Evolutionary conservation across 2,888 invertebrate genomes (phyloP).

Genomic region (Thalpophila matura): DNA sequence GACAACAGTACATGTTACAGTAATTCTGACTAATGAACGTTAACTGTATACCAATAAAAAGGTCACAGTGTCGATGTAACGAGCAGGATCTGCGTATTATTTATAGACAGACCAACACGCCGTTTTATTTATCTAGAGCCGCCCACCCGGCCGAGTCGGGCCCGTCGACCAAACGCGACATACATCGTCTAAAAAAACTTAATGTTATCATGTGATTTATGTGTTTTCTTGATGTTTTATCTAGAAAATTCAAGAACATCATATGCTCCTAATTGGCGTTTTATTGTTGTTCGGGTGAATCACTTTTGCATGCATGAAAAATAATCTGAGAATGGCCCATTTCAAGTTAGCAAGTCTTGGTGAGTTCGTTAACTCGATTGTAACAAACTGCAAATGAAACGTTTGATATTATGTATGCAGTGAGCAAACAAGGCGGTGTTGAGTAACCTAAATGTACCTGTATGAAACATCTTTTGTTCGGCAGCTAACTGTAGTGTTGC

Average conservation of each 20-base stretch:
- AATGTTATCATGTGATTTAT: constrained; percentile 68
- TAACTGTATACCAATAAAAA: constrained; percentile 77
- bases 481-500: constrained; percentile 33
- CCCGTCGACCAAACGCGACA: constrained; percentile 57
- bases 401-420: constrained; percentile 20
- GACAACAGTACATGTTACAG: constrained; percentile 44
- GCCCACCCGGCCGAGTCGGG: constrained; percentile 68
- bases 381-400: constrained; percentile 43
- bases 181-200: constrained; percentile 64
- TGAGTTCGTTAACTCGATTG: constrained; percentile 32
- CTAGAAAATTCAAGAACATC: constrained; percentile 26
- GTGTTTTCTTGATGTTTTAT: constrained; percentile 49
- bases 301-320: constrained; percentile 14
- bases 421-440: constrained; percentile 29
- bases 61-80: constrained; percentile 78
- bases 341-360: constrained; percentile 18
- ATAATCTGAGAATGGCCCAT: constrained; percentile 18
- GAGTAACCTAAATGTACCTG: constrained; percentile 35
- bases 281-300: constrained; percentile 39
- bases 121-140: constrained; percentile 79
- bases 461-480: constrained; percentile 34
- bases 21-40: constrained; percentile 63
- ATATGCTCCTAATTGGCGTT: constrained; percentile 20
- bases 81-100: constrained; percentile 76
- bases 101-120: constrained; percentile 86